phyloP scores from a whole-genome alignment of 2,888 invertebrate genomes.

The Morpho achilles region DNA sequence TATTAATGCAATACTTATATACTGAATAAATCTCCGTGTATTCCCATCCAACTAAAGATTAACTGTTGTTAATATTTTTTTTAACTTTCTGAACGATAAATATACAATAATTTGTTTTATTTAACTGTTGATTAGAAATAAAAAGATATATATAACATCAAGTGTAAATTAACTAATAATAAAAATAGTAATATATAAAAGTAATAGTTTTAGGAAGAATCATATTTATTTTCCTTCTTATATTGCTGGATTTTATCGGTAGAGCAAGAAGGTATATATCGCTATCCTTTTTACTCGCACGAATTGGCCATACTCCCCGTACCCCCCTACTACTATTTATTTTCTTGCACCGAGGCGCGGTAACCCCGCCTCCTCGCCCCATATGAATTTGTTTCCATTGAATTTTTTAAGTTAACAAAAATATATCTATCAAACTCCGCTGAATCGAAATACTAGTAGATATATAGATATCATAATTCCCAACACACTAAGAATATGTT shows the following conservation, averaged over 20 bases:
- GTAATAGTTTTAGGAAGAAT: neutral
- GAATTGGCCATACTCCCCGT: slow-evolving; percentile 31
- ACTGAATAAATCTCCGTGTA: no score
- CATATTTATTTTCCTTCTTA: slow-evolving; percentile 53
- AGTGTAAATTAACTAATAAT: no score
- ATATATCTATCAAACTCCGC: neutral
- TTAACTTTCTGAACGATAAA: no score
- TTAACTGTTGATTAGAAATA: no score
- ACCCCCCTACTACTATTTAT: slow-evolving; percentile 48
- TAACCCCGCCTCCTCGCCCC: slow-evolving; percentile 68
- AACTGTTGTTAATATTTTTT: no score
- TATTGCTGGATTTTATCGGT: slow-evolving; percentile 53
- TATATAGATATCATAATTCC: neutral
- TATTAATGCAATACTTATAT: no score
- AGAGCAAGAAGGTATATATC: slow-evolving; percentile 35
- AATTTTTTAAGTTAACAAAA: slow-evolving; percentile 6
- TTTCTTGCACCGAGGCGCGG: slow-evolving; percentile 53
- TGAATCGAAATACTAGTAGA: neutral
- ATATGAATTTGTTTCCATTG: slow-evolving; percentile 55
- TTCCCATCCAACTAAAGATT: no score
- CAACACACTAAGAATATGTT: no score
- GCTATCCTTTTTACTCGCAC: slow-evolving; percentile 38
- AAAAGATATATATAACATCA: no score
- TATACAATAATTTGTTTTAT: no score
- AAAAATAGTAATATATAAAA: neutral